Conservation (phyloP, 2,113 vertebrate species). For the Tympanuchus pallidicinctus region DNA sequence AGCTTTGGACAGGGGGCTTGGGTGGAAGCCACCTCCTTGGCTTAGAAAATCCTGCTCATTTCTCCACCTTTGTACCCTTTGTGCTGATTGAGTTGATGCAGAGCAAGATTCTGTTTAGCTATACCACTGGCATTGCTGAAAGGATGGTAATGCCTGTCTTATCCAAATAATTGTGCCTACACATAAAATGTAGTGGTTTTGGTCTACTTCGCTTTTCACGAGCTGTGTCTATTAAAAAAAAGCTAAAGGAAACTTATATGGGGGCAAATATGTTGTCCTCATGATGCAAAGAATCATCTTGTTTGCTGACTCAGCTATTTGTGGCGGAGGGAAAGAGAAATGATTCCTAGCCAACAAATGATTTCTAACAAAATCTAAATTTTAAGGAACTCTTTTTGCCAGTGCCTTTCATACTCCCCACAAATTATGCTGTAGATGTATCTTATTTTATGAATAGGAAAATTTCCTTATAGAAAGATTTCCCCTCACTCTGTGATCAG, state of each 20-base stretch:
- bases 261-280: not conserved
- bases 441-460: not conserved
- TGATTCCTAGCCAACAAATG: not conserved
- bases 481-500: not conserved
- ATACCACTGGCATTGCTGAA: not conserved
- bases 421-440: not conserved
- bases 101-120: not conserved
- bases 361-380: not conserved
- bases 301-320: not conserved
- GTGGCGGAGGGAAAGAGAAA: not conserved
- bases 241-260: not conserved
- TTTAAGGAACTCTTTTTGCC: not conserved
- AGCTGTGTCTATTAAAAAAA: not conserved
- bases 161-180: not conserved
- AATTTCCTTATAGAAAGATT: not conserved
- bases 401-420: not conserved
- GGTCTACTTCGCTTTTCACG: not conserved
- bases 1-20: rapidly evolving
- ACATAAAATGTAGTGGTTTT: not conserved
- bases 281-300: not conserved
- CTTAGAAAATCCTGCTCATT: not conserved
- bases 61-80: not conserved
- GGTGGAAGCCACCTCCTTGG: not conserved
- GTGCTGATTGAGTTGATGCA: not conserved
- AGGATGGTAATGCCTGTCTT: not conserved